Conservation (phyloP, 1,140 invertebrate species). For the Andrena cerasifolii region DNA sequence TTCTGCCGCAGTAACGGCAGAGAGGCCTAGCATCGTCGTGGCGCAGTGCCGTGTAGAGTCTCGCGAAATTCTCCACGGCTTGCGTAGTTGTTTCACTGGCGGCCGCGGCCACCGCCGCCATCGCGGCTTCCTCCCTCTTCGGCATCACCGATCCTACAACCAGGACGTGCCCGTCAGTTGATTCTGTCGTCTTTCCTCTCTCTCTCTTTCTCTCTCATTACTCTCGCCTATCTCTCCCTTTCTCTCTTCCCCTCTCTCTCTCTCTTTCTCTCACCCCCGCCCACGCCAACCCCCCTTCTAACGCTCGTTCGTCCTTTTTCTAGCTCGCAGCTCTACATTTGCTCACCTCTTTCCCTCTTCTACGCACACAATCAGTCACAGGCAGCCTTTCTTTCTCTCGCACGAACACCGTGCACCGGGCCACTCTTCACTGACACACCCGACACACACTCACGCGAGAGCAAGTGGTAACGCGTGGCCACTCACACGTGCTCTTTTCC, state of each 20-base stretch:
- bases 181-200: constrained; percentile 61
- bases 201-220: constrained; percentile 47
- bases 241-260: constrained; percentile 38
- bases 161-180: constrained; percentile 80
- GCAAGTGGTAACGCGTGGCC: constrained; percentile 2
- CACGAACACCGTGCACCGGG: neutral
- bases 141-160: constrained; percentile 82
- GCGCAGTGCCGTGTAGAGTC: constrained; percentile 78
- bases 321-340: neutral
- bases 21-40: constrained; percentile 82
- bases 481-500: constrained; percentile 39
- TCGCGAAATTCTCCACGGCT: constrained; percentile 78
- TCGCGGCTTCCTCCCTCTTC: constrained; percentile 77
- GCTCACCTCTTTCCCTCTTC: constrained; percentile 11
- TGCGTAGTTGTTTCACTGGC: constrained; percentile 68
- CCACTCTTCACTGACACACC: neutral
- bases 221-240: constrained; percentile 41
- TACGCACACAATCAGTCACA: constrained; percentile 6
- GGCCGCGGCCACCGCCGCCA: constrained; percentile 77
- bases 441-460: neutral
- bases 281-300: constrained; percentile 7
- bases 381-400: constrained; percentile 30
- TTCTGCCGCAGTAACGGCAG: constrained; percentile 87
- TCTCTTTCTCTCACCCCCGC: constrained; percentile 35
- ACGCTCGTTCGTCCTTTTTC: constrained; percentile 1